These are phyloP conservation scores for Drosophila ochracea DNA, from an alignment of 2,888 invertebrate species.

Conservation along the genomic window DNA sequence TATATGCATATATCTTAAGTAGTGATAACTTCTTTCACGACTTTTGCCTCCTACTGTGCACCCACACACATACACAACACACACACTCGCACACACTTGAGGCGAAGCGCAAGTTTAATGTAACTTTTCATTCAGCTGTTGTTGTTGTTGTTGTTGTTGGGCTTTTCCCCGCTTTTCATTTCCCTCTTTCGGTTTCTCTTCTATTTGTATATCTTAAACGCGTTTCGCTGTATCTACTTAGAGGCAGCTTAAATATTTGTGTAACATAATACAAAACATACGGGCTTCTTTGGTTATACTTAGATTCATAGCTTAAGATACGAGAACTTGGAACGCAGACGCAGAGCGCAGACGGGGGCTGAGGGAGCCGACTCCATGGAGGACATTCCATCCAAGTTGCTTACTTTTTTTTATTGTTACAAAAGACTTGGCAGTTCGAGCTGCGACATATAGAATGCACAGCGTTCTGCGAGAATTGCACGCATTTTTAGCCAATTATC, in stretches of 20 bases:
- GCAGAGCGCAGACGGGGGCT: background rate
- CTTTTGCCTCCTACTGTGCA: conserved; percentile 72
- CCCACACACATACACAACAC: conserved; percentile 17
- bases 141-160: conserved; percentile 25
- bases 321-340: conserved; percentile 22
- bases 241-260: conserved; percentile 79
- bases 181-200: conserved; percentile 1
- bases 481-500: background rate
- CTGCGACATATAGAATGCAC: background rate
- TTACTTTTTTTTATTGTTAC: conserved; percentile 27
- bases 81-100: background rate
- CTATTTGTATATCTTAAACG: conserved; percentile 79
- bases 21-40: conserved; percentile 79
- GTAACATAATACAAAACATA: conserved; percentile 81
- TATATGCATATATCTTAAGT: conserved; percentile 57
- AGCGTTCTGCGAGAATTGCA: background rate
- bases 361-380: background rate
- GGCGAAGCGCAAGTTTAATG: conserved; percentile 54
- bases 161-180: conserved; percentile 59
- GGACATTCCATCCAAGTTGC: background rate
- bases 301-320: conserved; percentile 77
- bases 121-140: conserved; percentile 66
- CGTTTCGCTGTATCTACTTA: conserved; percentile 81
- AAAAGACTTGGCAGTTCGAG: conserved; percentile 1
- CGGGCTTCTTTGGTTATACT: conserved; percentile 80